Conservation (phyloP, 23 tunicate genomes). For the Trididemnum clinides region DNA sequence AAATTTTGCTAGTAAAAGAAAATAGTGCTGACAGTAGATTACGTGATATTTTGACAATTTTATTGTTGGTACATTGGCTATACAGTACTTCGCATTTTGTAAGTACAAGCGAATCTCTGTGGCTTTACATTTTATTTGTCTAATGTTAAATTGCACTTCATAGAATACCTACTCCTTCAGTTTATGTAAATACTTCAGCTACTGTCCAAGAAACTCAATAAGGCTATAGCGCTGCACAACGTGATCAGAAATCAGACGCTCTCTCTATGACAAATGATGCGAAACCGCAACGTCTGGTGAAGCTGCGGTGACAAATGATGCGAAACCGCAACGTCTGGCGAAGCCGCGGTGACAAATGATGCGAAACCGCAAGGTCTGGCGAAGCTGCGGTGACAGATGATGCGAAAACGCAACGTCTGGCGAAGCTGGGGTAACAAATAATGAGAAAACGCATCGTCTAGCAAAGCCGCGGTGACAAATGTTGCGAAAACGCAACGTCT, state of each 20-base stretch:
- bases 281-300: background rate
- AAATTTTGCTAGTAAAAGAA: too few species aligned
- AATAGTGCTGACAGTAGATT: too few species aligned
- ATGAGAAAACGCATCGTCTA: too few species aligned
- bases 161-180: background rate
- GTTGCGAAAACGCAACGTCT: too few species aligned
- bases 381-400: too few species aligned
- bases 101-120: too few species aligned
- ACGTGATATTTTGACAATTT: too few species aligned
- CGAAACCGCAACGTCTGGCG: background rate
- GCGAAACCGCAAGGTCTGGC: background rate
- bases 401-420: too few species aligned
- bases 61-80: too few species aligned
- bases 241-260: too few species aligned
- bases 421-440: too few species aligned
- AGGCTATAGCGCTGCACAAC: background rate
- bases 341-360: background rate
- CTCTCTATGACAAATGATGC: background rate
- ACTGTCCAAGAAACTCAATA: background rate
- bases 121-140: background rate
- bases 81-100: background rate
- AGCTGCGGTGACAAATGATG: background rate
- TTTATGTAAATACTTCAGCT: background rate
- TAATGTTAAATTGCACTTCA: background rate
- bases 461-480: too few species aligned